phyloP scores from a whole-genome alignment of 2,113 vertebrate species.

The Phoenicopterus ruber region DNA sequence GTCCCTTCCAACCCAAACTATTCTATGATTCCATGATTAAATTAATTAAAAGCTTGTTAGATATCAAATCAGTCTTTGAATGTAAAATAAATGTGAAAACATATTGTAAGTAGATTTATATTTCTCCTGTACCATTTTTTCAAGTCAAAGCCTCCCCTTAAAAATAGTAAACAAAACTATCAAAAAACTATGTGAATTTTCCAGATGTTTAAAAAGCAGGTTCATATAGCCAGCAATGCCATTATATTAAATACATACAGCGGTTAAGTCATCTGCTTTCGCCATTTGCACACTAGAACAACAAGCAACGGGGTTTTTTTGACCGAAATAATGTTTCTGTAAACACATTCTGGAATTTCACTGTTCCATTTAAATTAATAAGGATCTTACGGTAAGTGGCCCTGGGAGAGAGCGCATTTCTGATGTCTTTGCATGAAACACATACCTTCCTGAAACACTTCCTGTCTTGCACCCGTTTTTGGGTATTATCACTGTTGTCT shows the following conservation, averaged over 20 bases:
- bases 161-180: background rate
- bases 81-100: background rate
- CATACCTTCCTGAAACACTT: conserved; percentile 22
- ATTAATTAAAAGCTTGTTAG: background rate
- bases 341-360: conserved; percentile 36
- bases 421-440: conserved; percentile 46
- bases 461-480: conserved; percentile 14
- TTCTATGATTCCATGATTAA: no score
- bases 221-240: background rate
- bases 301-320: background rate
- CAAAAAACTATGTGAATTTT: background rate
- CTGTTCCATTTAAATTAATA: background rate
- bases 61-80: background rate
- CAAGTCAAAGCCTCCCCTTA: background rate
- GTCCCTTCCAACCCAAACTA: no score
- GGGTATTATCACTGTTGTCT: conserved; percentile 26
- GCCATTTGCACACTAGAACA: background rate
- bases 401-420: background rate
- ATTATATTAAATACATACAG: background rate
- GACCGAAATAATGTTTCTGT: conserved; percentile 27
- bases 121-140: background rate
- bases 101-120: background rate
- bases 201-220: background rate
- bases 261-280: background rate
- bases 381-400: background rate